Percentiles rank a stretch among this genome's conserved stretches.
phyloP scores from a whole-genome alignment of 2,888 invertebrate genomes.

The Scelioninae gen. 2 region DNA sequence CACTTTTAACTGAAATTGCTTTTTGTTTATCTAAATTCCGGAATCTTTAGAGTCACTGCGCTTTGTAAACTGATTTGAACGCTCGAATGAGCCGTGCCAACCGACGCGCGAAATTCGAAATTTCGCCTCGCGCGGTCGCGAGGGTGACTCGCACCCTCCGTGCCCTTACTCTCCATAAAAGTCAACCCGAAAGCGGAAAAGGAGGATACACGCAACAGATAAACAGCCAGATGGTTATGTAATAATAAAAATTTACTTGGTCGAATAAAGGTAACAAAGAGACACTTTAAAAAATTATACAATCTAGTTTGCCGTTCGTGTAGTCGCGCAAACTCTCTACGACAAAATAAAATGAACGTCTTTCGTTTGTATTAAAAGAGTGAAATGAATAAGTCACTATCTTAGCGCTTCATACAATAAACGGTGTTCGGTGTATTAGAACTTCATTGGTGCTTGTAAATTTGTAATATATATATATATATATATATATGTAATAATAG shows the following conservation, averaged over 20 bases:
- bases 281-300: conserved; percentile 50
- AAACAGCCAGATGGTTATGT: conserved; percentile 19
- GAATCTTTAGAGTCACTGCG: conserved; percentile 25
- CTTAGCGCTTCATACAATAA: conserved; percentile 46
- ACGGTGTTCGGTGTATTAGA: conserved; percentile 50
- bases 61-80: conserved; percentile 47
- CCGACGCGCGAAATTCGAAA: conserved; percentile 42
- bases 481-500: conserved; percentile 12
- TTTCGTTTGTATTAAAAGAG: conserved; percentile 31
- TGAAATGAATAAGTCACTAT: conserved; percentile 42
- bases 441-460: conserved; percentile 53
- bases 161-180: conserved; percentile 23
- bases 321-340: conserved; percentile 40
- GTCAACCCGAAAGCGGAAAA: background rate
- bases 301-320: conserved; percentile 37
- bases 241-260: conserved; percentile 55
- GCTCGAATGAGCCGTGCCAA: conserved; percentile 37
- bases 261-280: conserved; percentile 54
- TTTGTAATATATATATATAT: conserved; percentile 19
- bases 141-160: conserved; percentile 6
- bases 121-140: conserved; percentile 2
- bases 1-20: conserved; percentile 17
- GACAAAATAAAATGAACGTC: conserved; percentile 18
- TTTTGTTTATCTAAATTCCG: conserved; percentile 36
- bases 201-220: background rate